Evolutionary conservation across 1,140 invertebrate genomes (phyloP).

Genomic region (Drosophila nigromelanica): DNA sequence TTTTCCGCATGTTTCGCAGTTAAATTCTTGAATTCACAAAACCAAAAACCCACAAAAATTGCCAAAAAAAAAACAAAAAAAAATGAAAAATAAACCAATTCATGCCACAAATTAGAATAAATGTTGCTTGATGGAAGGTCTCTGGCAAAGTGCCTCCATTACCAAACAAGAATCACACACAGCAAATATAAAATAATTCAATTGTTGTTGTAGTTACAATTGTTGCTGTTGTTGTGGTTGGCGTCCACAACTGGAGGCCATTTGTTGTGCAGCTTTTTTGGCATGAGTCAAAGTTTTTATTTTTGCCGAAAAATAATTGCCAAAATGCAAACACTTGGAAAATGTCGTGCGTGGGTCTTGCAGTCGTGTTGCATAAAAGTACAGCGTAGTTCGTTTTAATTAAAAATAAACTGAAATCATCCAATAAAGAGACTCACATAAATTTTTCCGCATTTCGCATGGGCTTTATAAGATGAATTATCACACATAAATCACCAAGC

Average conservation of each 20-base stretch:
- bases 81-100: conserved; percentile 23
- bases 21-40: conserved; percentile 12
- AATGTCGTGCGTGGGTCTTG: conserved; percentile 41
- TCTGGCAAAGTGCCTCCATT: conserved; percentile 69
- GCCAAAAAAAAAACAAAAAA: conserved; percentile 33
- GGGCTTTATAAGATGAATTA: conserved; percentile 52
- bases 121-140: conserved; percentile 65
- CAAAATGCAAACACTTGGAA: conserved; percentile 44
- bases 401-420: conserved; percentile 58
- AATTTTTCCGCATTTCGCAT: conserved; percentile 74
- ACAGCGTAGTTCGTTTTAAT: conserved; percentile 57
- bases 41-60: conserved; percentile 25
- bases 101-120: conserved; percentile 76
- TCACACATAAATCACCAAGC: conserved; percentile 72
- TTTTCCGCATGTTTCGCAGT: conserved; percentile 24
- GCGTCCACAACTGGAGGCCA: conserved; percentile 58
- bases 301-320: conserved; percentile 61
- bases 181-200: conserved; percentile 56
- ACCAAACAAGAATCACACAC: conserved; percentile 37
- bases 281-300: conserved; percentile 51
- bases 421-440: conserved; percentile 27
- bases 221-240: conserved; percentile 45
- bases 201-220: conserved; percentile 48
- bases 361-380: conserved; percentile 28
- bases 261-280: conserved; percentile 40